Evolutionary conservation across 2,888 invertebrate genomes (phyloP).

Genomic region (Drepanosiphum platanoidis): DNA sequence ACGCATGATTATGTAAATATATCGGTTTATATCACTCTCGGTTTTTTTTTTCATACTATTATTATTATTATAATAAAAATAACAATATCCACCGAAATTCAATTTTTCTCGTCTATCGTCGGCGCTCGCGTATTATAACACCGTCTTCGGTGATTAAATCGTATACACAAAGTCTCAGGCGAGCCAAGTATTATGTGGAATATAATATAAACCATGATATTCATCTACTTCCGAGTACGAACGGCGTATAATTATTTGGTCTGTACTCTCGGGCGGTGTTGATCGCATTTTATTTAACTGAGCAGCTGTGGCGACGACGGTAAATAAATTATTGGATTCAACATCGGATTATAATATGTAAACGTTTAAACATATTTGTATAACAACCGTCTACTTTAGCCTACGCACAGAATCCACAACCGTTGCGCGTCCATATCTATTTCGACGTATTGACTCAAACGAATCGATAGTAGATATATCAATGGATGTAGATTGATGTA

Average conservation of each 20-base stretch:
- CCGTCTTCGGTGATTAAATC: too few relatives aligned
- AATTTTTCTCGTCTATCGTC: too few relatives aligned
- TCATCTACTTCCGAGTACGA: neutral
- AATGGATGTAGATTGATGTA: neutral
- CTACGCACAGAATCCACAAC: neutral
- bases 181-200: neutral
- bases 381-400: neutral
- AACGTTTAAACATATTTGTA: neutral
- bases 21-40: neutral
- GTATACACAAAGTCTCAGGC: neutral
- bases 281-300: neutral
- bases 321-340: neutral
- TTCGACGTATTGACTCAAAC: neutral
- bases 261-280: neutral
- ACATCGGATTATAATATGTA: neutral
- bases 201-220: neutral
- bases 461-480: neutral
- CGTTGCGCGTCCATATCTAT: neutral
- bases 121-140: neutral
- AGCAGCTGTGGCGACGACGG: neutral
- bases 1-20: neutral
- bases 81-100: too few relatives aligned
- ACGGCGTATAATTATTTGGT: neutral
- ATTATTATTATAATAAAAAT: too few relatives aligned
- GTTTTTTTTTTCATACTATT: too few relatives aligned